These are phyloP conservation scores for Chrysotoxum bicinctum DNA, from an alignment of 2,888 invertebrate species.

Conservation along the genomic window DNA sequence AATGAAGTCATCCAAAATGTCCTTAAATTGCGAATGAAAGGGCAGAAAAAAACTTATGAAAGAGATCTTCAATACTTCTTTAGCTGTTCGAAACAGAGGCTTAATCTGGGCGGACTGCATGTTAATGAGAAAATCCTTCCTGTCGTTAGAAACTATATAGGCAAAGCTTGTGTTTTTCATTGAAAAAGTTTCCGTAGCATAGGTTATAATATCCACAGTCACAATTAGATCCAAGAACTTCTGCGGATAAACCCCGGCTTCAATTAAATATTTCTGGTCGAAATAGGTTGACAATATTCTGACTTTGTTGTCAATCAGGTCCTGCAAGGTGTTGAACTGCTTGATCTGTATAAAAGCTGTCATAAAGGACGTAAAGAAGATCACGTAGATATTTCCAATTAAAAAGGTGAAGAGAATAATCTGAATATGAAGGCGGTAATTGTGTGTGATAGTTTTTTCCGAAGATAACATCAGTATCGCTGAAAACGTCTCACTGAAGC, in stretches of 20 bases:
- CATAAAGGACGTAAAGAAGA: slow-evolving; percentile 41
- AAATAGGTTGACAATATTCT: background rate
- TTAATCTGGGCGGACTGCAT: background rate
- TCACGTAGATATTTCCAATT: slow-evolving; percentile 19
- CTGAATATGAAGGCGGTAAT: slow-evolving; percentile 33
- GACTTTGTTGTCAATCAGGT: slow-evolving; percentile 34
- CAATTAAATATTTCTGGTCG: background rate
- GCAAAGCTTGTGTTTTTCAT: slow-evolving; percentile 27
- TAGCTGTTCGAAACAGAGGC: background rate
- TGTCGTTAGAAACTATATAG: background rate
- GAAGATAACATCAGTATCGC: background rate
- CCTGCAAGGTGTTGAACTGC: slow-evolving; percentile 33
- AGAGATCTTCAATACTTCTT: background rate
- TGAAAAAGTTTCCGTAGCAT: background rate
- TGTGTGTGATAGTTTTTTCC: background rate
- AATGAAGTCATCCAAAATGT: slow-evolving; percentile 8
- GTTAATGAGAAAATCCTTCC: background rate
- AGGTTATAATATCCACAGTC: background rate
- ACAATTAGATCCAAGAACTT: background rate
- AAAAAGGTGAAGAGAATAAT: slow-evolving; percentile 37
- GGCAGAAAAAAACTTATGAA: background rate
- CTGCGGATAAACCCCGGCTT: background rate
- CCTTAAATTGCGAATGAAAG: background rate
- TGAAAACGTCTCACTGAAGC: slow-evolving; percentile 21
- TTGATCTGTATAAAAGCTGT: slow-evolving; percentile 41